Base-by-base conservation (phyloP, 2,113 vertebrate species). In the Ornithorhynchus anatinus region DNA sequence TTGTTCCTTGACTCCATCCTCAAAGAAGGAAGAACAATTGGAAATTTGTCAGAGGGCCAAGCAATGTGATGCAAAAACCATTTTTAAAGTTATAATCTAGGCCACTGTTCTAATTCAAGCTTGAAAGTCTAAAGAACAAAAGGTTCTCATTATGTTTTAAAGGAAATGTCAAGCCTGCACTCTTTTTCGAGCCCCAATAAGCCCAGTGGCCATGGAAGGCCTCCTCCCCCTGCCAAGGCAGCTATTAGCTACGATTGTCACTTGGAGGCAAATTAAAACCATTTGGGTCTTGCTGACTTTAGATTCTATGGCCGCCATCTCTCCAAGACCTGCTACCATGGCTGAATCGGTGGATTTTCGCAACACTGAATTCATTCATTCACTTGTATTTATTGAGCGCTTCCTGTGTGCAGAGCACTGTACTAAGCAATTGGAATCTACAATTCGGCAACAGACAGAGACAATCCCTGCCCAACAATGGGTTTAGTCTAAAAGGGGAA, bases 91-190 rank as follows among this genome's bases (percentile, higher is more conserved):
- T 59, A 67, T 11, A 52, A 52, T 25, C 54, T 56, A 35, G 12
- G 20, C 75, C 58, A 38, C 51, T 33, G 37, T 63, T 71, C 12
- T 51, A 58, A 65, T 76, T 38, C 31, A 54, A 44, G 19, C 45
- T 72, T 16, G 14, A 7, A 39, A 47, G 62, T 72, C 50, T 37
- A 72, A 63, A 50, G 52, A 77, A 47, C 44, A 74, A 79, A 80
- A 72, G 22, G 6, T 71, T 83, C 75, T 72, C 29, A 56, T 79
- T 80, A 76, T 27, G 36, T 67, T 80, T 79, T 72, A 77, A 76
- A 48, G 40, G 50, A 50, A 45, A 66, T 59, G 69, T 81, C 58
- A 72, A 77, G 57, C 52, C 64, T 72, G 75, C 85, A 82, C 19
- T 39, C 54, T 81, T 85, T 79, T 81, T 85, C 61, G 66, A 59